Evolutionary conservation across 2,113 vertebrate genomes (phyloP), one percentile per base, ranked within the genome.

Genomic region (Panurus biarmicus): DNA sequence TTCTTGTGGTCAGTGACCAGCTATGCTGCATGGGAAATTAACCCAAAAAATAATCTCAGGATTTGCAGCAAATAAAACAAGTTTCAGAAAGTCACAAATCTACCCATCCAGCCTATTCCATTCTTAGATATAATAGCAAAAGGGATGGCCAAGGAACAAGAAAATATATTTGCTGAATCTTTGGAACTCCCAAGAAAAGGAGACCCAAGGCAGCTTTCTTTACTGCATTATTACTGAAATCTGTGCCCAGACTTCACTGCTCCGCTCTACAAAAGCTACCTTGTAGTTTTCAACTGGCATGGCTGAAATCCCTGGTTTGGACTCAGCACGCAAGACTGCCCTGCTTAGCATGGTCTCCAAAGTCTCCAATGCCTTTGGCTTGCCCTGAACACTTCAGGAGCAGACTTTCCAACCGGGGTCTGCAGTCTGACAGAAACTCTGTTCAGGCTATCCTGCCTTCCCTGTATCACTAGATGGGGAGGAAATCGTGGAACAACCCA

Each of bases 251-350:
- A 53, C 24, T n/a, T 69, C 47, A 35, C 8, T 33, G 7, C 12
- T 80, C 40, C 28, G 64, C 11, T 48, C 33, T 54, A 62, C 14
- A 54, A 67, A 66, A 87, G 15, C n/a, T n/a, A 18, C 2, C 22
- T 16, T 1, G 1, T 10, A 35, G 33, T 26, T 92, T 81, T 64
- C 56, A 56, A 10, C 7, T 22, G 5, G 11, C 26, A 60, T 47
- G 17, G 17, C 35, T 64, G 42, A 42, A 84, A 64, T 90, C 33
- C 22, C 50, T 66, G 35, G 9, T 57, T 36, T 57, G 45, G 35
- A 16, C 8, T 69, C 0, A 84, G 33, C 15, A 17, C 1, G 2
- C 5, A 12, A 29, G 0, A 2, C 24, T 50, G 42, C 48, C 28
- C 33, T 65, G 26, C 15, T 58, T 8, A 58, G 14, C 14, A 5